phyloP scores from a whole-genome alignment of 2,797 vertebrate species.

The Allochrocebus solatus region DNA sequence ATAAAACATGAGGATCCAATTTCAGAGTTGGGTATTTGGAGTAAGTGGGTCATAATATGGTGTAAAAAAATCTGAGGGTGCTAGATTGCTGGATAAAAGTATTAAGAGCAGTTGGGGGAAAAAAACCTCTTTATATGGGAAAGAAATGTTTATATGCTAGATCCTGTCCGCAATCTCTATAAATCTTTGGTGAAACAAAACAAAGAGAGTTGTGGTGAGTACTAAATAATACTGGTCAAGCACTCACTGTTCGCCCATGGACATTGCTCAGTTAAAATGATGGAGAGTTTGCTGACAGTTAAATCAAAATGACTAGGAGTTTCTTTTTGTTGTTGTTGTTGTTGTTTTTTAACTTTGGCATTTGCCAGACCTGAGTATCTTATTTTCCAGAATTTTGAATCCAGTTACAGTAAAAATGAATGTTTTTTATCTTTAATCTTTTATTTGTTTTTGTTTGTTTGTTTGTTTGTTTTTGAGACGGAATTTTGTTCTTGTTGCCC shows the following conservation, averaged over 20 bases:
- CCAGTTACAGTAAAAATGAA: not conserved
- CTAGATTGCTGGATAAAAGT: not conserved
- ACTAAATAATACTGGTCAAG: not conserved
- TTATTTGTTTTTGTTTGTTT: not conserved
- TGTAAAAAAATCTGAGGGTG: not conserved
- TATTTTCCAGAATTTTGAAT: slow-evolving; percentile 22
- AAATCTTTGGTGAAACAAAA: not conserved
- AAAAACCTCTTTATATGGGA: not conserved
- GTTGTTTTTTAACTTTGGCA: not conserved
- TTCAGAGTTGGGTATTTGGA: not conserved
- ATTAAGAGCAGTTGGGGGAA: not conserved
- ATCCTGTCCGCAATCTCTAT: not conserved
- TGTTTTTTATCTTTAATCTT: not conserved
- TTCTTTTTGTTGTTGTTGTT: not conserved
- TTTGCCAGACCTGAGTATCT: not conserved
- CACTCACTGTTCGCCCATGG: not conserved
- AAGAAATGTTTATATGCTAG: not conserved
- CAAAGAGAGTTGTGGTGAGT: not conserved
- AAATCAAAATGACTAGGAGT: not conserved
- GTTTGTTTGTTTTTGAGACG: too few species aligned
- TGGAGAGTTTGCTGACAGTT: not conserved
- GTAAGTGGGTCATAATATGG: not conserved
- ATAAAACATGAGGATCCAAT: not conserved
- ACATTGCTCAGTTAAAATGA: not conserved
- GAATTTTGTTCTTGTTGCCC: too few species aligned